Evolutionary conservation across 1,140 invertebrate species (phyloP), one percentile per base, ranked within the genome.

Genomic region (Drosophila kohkoa): DNA sequence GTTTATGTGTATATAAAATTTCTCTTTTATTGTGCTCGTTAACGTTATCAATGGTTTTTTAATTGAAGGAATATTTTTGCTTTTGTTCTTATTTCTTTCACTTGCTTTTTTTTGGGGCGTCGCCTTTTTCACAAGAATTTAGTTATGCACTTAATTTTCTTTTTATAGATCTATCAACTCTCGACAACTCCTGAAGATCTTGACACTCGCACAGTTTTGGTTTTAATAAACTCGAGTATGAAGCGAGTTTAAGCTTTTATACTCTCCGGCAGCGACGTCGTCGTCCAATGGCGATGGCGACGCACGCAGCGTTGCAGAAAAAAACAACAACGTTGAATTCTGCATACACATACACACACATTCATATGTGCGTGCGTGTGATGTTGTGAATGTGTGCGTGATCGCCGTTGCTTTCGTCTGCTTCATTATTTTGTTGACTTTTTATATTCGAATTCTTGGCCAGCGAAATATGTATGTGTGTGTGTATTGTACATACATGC

Each of bases 211-310:
- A 91, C 87, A 89, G 83, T 88, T 88, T 88, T 89, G 76, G 85
- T 78, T 92, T 92, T 89, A 92, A 92, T 92, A 92, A 92, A 89
- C 85, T 82, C 88, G 91, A 92, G 85, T 91, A 83, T 79, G 85
- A 87, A 91, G 82, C 78, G 87, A 83, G 82, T 90, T 92, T 91
- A 87, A 81, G 90, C 90, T 92, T 92, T 92, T 92, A 92, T 92
- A 92, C 75, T 78, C 72, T 80, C 72, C 68, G 72, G 59, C 68
- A 60, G 20, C 55, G 78, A 65, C 71, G 65, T 55, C 82, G 68
- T 55, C 82, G 68, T 68, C 67, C 55, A 76, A 79, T 86, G 82
- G 82, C 82, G 41, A 43, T 43, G 74, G 68, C 81, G 48, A 52
- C 81, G 49, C 51, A 59, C 66, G 62, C 74, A 72, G 70, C 70